Conservation (phyloP, 2,113 vertebrate genomes). For the Tragelaphus strepsiceros region DNA sequence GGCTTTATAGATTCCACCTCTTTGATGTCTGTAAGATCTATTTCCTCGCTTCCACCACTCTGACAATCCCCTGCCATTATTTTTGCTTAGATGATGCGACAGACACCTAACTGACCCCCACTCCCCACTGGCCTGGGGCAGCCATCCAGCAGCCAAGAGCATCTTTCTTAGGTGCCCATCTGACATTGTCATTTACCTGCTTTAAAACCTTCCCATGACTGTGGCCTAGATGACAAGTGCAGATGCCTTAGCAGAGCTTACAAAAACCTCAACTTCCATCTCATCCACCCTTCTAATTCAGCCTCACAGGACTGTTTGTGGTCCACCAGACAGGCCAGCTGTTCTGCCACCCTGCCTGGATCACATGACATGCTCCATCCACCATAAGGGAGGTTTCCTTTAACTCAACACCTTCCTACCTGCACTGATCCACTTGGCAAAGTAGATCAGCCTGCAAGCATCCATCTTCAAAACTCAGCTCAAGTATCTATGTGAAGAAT, state of each 20-base stretch:
- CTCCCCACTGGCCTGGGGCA: background rate
- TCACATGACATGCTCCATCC: background rate
- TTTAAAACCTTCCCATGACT: background rate
- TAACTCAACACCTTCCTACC: background rate
- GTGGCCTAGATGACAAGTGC: background rate
- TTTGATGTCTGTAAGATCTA: background rate
- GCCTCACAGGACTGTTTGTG: background rate
- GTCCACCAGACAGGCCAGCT: background rate
- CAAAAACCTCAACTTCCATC: background rate
- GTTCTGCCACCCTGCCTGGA: background rate
- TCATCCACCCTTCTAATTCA: background rate
- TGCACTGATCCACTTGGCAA: background rate
- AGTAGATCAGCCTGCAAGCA: background rate
- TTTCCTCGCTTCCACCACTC: background rate
- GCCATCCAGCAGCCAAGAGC: background rate
- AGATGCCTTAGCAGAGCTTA: background rate
- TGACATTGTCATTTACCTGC: background rate
- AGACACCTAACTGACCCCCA: background rate
- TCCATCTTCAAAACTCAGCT: background rate
- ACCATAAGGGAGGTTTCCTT: background rate
- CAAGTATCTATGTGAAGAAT: background rate
- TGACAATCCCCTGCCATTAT: background rate
- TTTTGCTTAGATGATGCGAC: background rate
- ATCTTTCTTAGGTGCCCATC: background rate
- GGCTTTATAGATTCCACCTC: background rate